Conservation (phyloP, 2,888 invertebrate genomes). For the Hydriomena furcata region DNA sequence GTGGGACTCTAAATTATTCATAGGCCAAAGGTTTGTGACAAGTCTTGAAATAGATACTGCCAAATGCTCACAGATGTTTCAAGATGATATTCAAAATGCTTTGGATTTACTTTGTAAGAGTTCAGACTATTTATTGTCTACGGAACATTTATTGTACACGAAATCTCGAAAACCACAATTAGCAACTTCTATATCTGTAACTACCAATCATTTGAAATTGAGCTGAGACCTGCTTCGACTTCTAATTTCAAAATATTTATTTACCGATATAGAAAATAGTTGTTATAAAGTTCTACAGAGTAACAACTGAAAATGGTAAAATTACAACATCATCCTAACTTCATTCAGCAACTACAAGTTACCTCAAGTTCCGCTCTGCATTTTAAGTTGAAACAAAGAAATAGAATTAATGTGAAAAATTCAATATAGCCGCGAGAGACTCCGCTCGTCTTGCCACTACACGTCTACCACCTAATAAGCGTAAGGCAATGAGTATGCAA, state of each 20-base stretch:
- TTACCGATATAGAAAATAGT: no score
- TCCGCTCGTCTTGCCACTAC: slow-evolving; percentile 51
- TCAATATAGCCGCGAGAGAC: slow-evolving; percentile 58
- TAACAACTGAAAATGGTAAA: neutral
- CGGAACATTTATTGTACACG: no score
- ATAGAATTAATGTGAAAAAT: slow-evolving; percentile 50
- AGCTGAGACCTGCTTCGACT: neutral
- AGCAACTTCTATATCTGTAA: no score
- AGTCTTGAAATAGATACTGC: slow-evolving; percentile 58
- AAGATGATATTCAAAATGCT: slow-evolving; percentile 14
- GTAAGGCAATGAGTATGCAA: slow-evolving; percentile 9
- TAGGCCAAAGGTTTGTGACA: slow-evolving; percentile 63
- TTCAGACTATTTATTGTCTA: no score
- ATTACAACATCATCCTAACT: slow-evolving; percentile 7
- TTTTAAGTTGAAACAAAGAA: slow-evolving; percentile 42
- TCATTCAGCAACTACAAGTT: slow-evolving; percentile 22
- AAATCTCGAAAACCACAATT: no score
- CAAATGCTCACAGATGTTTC: slow-evolving; percentile 39
- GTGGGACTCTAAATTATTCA: slow-evolving; percentile 70
- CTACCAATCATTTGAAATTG: neutral
- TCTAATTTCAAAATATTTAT: no score
- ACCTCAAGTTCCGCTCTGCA: slow-evolving; percentile 25
- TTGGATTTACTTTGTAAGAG: slow-evolving; percentile 4
- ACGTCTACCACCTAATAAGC: slow-evolving; percentile 65
- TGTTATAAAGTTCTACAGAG: no score